These are phyloP conservation scores for Crypturellus tataupa DNA, from an alignment of 2,797 vertebrate species.

Conservation along the genomic window DNA sequence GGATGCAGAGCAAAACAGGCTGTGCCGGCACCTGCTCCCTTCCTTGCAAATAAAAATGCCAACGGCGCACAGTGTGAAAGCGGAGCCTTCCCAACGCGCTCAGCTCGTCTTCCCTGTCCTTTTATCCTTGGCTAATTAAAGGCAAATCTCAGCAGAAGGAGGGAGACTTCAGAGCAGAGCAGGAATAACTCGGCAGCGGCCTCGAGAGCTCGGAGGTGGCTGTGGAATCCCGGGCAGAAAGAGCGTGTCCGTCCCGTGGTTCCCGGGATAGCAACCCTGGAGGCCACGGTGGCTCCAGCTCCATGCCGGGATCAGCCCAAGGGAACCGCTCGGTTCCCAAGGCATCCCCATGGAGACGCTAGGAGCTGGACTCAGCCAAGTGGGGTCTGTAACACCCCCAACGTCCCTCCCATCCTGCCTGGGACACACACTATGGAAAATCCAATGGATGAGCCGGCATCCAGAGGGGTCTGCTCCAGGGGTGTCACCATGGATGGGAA, in stretches of 20 bases:
- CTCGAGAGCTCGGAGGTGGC: constrained; percentile 32
- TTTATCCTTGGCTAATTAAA: constrained; percentile 73
- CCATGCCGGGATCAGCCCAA: not conserved
- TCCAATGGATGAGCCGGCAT: fast-evolving
- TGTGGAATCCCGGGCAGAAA: constrained; percentile 50
- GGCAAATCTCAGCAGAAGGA: constrained; percentile 54
- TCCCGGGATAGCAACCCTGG: not conserved
- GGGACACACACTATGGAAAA: fast-evolving
- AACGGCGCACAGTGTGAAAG: not conserved
- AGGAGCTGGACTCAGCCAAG: fast-evolving
- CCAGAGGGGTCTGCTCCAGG: fast-evolving
- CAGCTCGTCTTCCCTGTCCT: constrained; percentile 37
- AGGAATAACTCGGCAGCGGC: constrained; percentile 25
- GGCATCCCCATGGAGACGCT: not conserved
- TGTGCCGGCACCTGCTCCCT: constrained; percentile 70
- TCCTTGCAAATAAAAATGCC: not conserved
- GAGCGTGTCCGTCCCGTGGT: constrained; percentile 17
- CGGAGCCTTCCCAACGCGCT: not conserved
- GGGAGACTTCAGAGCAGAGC: not conserved
- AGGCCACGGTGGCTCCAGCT: not conserved
- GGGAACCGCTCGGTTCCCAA: not conserved
- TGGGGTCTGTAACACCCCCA: not conserved
- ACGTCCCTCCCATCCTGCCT: not conserved
- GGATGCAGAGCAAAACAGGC: constrained; percentile 59
- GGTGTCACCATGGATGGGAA: not conserved